Base-by-base conservation (phyloP, 2,888 invertebrate genomes). In the Sisyra terminalis region DNA sequence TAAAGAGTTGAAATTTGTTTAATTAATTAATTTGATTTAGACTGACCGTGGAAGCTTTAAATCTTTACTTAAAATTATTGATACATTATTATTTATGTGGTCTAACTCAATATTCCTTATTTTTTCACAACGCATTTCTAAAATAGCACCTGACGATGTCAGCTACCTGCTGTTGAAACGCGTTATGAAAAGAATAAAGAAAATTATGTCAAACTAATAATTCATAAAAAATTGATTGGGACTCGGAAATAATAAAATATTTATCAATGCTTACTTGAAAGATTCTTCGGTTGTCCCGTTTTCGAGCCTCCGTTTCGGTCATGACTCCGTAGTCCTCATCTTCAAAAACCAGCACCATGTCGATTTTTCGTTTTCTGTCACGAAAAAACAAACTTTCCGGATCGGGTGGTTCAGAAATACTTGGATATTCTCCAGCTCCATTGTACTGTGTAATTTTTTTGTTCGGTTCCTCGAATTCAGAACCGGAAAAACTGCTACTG, bases 331-430 rank as follows among this genome's bases (percentile, higher is more conserved):
- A 70, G 52, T 73, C 78, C 52, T 85, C 87, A 49, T 86, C 84
- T 50, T 81, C 83, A 55, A 76, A 92, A 0, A 84, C 89, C 38
- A 93, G 57, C 7, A 93, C 76, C 78, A 88, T 86, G 60, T 93
- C 92, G 52, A 92, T 87, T 50, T 84, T 70, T 30, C 89, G 66
- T 42, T 79, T 69, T 0, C 85, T 85, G 52, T 89, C 88, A 9
- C 83, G 71, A 53, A 78, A 82, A 65, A 78, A 69, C 3, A 83
- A 58, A 6, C 77, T 78, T 50, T 79, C 78, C 7, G 78, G 76
- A 53, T 79, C 78, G 18, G 16, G 17, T 2, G n/a, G 17, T 3
- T 37, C 37, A 6, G n/a, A n/a, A 37, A 9, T 18, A 11, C 18
- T 18, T 24, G 24, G 24, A 24, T 24, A 24, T 24, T 24, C 24